phyloP scores from a whole-genome alignment of 2,797 vertebrate species.

The Microcaecilia unicolor region DNA sequence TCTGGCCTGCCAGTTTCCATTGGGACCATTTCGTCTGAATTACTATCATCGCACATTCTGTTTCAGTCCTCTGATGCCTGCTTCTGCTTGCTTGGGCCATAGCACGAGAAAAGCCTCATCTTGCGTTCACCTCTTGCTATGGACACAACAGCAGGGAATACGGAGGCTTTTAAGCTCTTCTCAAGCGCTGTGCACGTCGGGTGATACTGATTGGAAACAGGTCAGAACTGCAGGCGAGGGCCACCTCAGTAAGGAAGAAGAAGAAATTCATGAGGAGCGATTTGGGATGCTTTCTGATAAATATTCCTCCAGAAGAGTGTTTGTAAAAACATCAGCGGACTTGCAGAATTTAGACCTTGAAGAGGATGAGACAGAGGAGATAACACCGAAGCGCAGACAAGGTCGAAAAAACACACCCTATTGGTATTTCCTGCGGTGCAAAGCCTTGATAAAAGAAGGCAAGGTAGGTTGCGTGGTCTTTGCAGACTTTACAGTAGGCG shows the following conservation, averaged over 20 bases:
- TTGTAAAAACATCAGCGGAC: conserved; percentile 52
- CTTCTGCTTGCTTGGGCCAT: no score
- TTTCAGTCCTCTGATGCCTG: no score
- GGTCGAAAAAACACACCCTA: conserved; percentile 66
- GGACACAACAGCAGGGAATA: rapidly evolving
- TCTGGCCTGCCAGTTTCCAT: not conserved
- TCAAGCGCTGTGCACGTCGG: not conserved
- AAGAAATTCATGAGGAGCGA: conserved; percentile 16
- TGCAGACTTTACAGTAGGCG: no score
- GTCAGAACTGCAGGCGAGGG: not conserved
- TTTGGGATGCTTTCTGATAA: conserved; percentile 63
- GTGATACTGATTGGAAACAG: not conserved
- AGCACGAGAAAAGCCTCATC: not conserved
- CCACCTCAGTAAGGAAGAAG: no score
- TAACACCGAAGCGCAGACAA: not conserved
- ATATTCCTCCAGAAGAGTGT: conserved; percentile 59
- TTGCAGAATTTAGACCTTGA: conserved; percentile 40
- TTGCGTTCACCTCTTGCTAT: rapidly evolving
- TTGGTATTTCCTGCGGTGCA: conserved; percentile 88
- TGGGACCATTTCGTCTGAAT: not conserved
- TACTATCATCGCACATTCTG: not conserved
- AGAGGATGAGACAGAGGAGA: conserved; percentile 23
- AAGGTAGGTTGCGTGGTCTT: conserved; percentile 56
- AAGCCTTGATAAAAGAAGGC: conserved; percentile 69
- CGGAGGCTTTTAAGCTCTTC: conserved; percentile 11